Base-by-base conservation (phyloP, 2,797 vertebrate genomes). In the Apogon talboti region DNA sequence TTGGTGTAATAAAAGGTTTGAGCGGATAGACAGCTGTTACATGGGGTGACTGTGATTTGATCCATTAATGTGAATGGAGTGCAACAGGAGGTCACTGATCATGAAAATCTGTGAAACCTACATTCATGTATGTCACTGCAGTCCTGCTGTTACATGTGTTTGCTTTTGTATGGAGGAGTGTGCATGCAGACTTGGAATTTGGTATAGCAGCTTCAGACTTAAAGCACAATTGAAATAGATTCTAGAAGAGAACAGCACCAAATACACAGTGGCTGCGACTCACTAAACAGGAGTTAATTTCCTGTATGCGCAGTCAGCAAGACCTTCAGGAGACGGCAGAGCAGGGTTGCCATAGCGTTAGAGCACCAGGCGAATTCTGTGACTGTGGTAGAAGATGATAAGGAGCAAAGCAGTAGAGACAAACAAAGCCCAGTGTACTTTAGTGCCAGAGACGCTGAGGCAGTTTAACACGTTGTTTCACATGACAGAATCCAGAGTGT, bases 331-430 rank as follows among this genome's bases (percentile, higher is more conserved):
- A 68, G 57, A 48, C 48, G 64, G 57, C 59, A 37, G 51, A 54
- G 57, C 50, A 43, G 68, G 68, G 87, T 92, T 89, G 74, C 87
- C 84, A 91, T 90, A 84, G 89, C 72, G 75, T 64, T 66, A 43
- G 46, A 86, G 79, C 82, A 54, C 74, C 73, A 66, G 73, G 51
- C 81, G 77, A 68, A 77, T 71, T 85, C 69, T 47, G 73, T 73
- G 76, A 64, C 84, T 70, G 77, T 86, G 88, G 78, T 85, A 61
- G 71, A 61, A 51, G 35, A 78, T 52, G 70, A 80, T 0, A 59
- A 72, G 33, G 61, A 63, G 30, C 46, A 62, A 74, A 63, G 40
- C 46, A 62, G 76, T 59, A 68, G 67, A 30, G 62, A 60, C 63
- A 73, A 81, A 82, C 46, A 52, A 46, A 68, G 51, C 57, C 52